Conservation (phyloP, 2,113 vertebrate species). For the Hippocampus mohnikei region DNA sequence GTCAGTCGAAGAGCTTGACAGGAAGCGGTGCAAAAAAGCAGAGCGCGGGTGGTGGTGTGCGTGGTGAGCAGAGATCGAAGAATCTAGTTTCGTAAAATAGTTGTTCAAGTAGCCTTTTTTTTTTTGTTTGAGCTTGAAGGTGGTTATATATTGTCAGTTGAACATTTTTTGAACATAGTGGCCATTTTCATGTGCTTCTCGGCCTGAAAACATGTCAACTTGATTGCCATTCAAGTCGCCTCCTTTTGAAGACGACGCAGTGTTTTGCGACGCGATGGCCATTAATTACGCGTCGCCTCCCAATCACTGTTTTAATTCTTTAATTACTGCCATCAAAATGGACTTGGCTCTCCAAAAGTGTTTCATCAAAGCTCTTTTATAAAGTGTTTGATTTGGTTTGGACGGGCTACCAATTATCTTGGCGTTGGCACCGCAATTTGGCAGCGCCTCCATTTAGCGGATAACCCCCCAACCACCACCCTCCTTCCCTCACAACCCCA, state of each 20-base stretch:
- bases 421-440: conserved; percentile 28
- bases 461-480: conserved; percentile 15
- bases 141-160: too few relatives aligned
- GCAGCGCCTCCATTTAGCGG: conserved; percentile 22
- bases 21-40: neutral
- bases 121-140: neutral
- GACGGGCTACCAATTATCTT: conserved; percentile 47
- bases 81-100: too few relatives aligned
- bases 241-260: neutral
- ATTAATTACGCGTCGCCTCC: conserved; percentile 35
- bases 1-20: too few relatives aligned
- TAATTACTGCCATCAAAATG: conserved; percentile 35
- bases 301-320: conserved; percentile 39
- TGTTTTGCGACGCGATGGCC: neutral
- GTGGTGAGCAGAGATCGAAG: neutral
- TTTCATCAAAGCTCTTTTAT: conserved; percentile 44
- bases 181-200: too few relatives aligned
- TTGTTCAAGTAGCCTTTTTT: neutral
- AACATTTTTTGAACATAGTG: neutral
- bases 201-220: neutral
- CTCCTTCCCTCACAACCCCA: neutral
- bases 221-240: neutral
- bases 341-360: conserved; percentile 35
- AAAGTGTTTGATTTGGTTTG: conserved; percentile 51
- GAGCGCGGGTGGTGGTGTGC: neutral